phyloP scores from a whole-genome alignment of 2,797 vertebrate species.

The Pangasius krempfi region DNA sequence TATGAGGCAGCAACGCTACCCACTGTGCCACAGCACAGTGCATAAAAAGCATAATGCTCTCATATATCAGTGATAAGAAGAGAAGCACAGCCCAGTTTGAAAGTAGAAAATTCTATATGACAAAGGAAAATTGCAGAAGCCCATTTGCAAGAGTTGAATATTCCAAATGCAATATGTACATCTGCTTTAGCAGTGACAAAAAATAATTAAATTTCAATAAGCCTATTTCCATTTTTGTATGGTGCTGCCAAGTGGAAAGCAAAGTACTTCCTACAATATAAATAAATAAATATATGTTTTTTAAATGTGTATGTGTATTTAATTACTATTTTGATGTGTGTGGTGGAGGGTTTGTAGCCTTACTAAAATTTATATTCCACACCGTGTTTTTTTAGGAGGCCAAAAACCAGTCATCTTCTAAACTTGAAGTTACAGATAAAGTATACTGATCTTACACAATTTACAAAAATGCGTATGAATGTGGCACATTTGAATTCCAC shows the following conservation, averaged over 20 bases:
- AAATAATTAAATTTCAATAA: not conserved
- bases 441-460: not conserved
- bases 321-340: not conserved
- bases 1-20: not conserved
- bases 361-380: not conserved
- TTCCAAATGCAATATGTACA: not conserved
- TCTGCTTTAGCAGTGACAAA: not conserved
- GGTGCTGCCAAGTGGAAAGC: not conserved
- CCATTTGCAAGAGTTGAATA: not conserved
- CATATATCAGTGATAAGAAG: not conserved
- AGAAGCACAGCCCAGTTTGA: not conserved
- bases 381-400: not conserved
- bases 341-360: not conserved
- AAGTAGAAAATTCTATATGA: not conserved
- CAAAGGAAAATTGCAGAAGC: not conserved
- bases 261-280: not conserved
- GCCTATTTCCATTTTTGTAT: not conserved
- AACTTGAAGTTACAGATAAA: not conserved
- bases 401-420: not conserved
- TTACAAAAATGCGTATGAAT: not conserved
- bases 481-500: not conserved
- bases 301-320: not conserved
- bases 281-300: not conserved
- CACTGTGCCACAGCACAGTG: not conserved
- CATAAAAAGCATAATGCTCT: not conserved